phyloP scores from a whole-genome alignment of 2,113 vertebrate genomes.

The Lipophrys pholis region DNA sequence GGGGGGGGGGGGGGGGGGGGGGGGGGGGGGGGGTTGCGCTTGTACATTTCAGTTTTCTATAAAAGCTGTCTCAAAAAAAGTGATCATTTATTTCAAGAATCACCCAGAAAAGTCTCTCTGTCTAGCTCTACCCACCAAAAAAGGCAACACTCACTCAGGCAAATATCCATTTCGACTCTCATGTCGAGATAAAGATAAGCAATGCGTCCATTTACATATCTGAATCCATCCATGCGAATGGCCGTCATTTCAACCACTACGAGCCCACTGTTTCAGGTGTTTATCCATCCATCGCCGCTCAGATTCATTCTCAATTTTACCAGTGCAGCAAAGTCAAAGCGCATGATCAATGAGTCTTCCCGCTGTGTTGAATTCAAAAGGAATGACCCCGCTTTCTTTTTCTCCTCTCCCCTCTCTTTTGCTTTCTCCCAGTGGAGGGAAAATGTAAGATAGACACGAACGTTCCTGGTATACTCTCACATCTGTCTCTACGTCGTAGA shows the following conservation, averaged over 20 bases:
- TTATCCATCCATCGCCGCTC: slow-evolving; percentile 68
- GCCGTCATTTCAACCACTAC: slow-evolving; percentile 70
- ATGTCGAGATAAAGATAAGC: slow-evolving; percentile 11
- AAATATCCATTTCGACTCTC: slow-evolving; percentile 48
- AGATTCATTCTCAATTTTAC: slow-evolving; percentile 69
- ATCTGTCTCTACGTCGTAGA: slow-evolving; percentile 76
- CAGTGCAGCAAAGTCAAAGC: slow-evolving; percentile 62
- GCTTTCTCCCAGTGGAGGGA: slow-evolving; percentile 83
- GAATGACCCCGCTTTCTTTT: slow-evolving; percentile 78
- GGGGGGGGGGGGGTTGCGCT: too few species aligned
- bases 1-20: too few species aligned
- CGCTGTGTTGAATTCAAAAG: slow-evolving; percentile 78
- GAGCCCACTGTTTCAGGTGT: slow-evolving; percentile 76
- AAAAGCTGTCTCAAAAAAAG: slow-evolving; percentile 54
- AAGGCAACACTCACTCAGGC: slow-evolving; percentile 51
- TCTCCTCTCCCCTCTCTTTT: slow-evolving; percentile 77
- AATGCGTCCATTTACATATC: slow-evolving; percentile 61
- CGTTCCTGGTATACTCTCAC: slow-evolving; percentile 77
- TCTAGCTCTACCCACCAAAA: slow-evolving; percentile 19
- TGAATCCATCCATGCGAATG: slow-evolving; percentile 59
- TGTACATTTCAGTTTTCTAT: slow-evolving; percentile 51
- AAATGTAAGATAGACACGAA: slow-evolving; percentile 82
- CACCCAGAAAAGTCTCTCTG: slow-evolving; percentile 43
- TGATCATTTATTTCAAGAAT: slow-evolving; percentile 50
- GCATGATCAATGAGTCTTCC: slow-evolving; percentile 76